Evolutionary conservation across 2,888 invertebrate genomes (phyloP), one percentile per base, ranked within the genome.

Genomic region (Lithosia quadra): DNA sequence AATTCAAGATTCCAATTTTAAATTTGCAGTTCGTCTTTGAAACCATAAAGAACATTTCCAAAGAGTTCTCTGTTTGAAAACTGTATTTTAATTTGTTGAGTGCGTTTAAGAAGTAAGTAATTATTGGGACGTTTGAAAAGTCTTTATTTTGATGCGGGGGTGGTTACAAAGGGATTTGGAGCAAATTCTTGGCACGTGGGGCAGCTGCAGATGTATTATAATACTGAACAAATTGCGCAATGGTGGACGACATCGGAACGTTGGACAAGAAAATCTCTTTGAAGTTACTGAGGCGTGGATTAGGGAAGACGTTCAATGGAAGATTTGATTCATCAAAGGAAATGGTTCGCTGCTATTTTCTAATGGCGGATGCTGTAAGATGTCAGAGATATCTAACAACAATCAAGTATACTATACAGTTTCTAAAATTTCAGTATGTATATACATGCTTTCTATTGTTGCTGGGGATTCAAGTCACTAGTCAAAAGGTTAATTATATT

Each of bases 131-230:
- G 75, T 68, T 67, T 77, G 76, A 67, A 71, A 78, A 73, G 63
- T 74, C 71, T 66, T 67, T 73, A 74, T 72, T 75, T 65, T 76
- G 65, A 56, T 67, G 75, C 71, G 83, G 75, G 82, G 85, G 85
- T 79, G 85, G 53, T 77, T 74, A 78, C 79, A 83, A 82, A 76
- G 63, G 79, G 78, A 90, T 86, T 77, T 89, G 82, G 91, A 89
- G 87, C 88, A 84, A 73, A 77, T 74, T 76, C 76, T 73, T 76
- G 77, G 86, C 90, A 84, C 87, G 88, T 82, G 88, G 81, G 76
- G 70, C 88, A 89, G 87, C 89, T 88, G 89, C 83, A 64, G 60
- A 60, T 73, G 63, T 53, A n/a, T 55, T 57, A 62, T 33, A 74
- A 70, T 73, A 69, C 67, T 68, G 64, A 70, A 80, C 65, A 79